phyloP scores from a whole-genome alignment of 2,888 invertebrate genomes.

The Chrysodeixis includens region DNA sequence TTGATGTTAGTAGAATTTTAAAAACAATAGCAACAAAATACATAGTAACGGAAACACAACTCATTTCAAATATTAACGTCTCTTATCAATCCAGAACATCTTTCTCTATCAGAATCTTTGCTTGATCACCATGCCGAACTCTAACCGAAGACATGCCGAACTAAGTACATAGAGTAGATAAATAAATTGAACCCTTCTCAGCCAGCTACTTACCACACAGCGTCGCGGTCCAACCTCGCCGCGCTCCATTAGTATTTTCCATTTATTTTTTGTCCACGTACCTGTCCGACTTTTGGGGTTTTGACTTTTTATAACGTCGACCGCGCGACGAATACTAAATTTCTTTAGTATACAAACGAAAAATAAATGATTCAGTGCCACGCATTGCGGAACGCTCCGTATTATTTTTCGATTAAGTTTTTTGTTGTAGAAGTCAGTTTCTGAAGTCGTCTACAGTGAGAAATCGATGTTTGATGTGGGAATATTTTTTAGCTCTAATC shows the following conservation, averaged over 20 bases:
- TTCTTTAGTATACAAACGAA: slow-evolving; percentile 81
- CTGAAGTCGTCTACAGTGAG: slow-evolving; percentile 13
- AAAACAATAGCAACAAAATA: too few species aligned
- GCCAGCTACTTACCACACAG: slow-evolving; percentile 73
- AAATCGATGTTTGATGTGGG: slow-evolving; percentile 21
- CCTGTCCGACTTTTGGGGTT: slow-evolving; percentile 88
- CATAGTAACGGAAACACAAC: too few species aligned
- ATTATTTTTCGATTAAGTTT: slow-evolving; percentile 82
- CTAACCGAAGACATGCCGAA: too few species aligned
- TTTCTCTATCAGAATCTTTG: too few species aligned
- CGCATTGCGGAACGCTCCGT: slow-evolving; percentile 73
- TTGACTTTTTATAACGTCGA: slow-evolving; percentile 84
- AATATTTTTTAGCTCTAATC: not conserved
- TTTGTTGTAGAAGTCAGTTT: slow-evolving; percentile 53
- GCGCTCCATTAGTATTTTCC: slow-evolving; percentile 89
- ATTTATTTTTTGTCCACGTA: slow-evolving; percentile 89
- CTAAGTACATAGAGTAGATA: slow-evolving; percentile 8
- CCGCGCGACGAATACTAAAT: slow-evolving; percentile 87
- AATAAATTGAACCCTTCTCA: slow-evolving; percentile 22
- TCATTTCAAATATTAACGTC: too few species aligned
- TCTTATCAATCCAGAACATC: too few species aligned
- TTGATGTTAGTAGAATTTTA: not conserved
- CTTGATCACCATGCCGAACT: too few species aligned
- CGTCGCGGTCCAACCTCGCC: slow-evolving; percentile 78
- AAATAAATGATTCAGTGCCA: slow-evolving; percentile 84